A percentile compares a stretch with the other conserved stretches of the same genome.
Evolutionary conservation across 2,888 invertebrate genomes (phyloP).

Genomic region (Hypolimnas misippus): DNA sequence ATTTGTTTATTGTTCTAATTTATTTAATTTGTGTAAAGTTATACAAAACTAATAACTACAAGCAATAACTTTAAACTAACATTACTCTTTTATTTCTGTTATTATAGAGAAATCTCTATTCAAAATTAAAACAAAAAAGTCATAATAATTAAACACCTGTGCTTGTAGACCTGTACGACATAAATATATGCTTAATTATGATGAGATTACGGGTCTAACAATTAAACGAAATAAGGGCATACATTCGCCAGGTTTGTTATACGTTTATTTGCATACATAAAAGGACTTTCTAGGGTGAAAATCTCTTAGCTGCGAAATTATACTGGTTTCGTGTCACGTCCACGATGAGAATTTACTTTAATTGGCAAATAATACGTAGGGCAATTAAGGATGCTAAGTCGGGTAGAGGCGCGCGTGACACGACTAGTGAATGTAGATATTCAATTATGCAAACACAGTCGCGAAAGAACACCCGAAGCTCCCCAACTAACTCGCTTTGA

Average conservation of each 20-base stretch:
- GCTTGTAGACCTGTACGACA: constrained; percentile 2
- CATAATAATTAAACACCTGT: constrained; percentile 1
- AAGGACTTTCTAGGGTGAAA: constrained; percentile 55
- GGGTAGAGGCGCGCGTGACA: constrained; percentile 80
- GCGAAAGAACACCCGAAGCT: constrained; percentile 67
- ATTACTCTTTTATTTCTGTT: neutral
- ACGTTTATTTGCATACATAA: constrained; percentile 62
- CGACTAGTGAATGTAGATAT: constrained; percentile 74
- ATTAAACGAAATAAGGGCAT: constrained; percentile 32
- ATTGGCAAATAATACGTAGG: constrained; percentile 85
- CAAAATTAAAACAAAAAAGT: constrained; percentile 1
- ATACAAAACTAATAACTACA: neutral
- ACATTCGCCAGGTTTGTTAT: constrained; percentile 45
- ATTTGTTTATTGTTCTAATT: neutral
- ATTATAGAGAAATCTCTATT: neutral
- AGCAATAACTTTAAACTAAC: too few relatives aligned
- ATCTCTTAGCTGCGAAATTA: constrained; percentile 64
- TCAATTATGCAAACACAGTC: constrained; percentile 81
- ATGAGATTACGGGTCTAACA: constrained; percentile 36
- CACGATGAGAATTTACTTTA: constrained; percentile 83
- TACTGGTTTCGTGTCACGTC: constrained; percentile 80
- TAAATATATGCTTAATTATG: constrained; percentile 26
- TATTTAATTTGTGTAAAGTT: neutral
- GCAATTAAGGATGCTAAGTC: constrained; percentile 84
- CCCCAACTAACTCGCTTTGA: constrained; percentile 27